Percentiles rank a stretch among this genome's conserved stretches.
These are phyloP conservation scores for Ceyx erithaca DNA, from an alignment of 2,797 vertebrate genomes.

Conservation along the genomic window DNA sequence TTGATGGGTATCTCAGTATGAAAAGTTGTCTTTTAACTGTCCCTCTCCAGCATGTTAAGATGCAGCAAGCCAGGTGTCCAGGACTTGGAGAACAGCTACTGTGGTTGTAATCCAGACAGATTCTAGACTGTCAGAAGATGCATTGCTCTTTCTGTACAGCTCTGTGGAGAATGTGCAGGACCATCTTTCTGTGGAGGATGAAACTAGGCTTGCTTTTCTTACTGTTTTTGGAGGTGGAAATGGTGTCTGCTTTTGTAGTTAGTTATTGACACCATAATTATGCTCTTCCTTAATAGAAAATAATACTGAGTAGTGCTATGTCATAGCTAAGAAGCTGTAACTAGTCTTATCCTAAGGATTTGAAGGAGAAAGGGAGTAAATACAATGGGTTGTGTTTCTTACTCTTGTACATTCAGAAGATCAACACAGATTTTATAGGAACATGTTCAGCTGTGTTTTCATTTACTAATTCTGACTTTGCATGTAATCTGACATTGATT, in stretches of 20 bases:
- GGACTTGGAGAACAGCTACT: not conserved
- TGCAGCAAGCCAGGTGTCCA: not conserved
- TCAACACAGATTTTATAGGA: not conserved
- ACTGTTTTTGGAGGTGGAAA: not conserved
- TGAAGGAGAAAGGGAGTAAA: not conserved
- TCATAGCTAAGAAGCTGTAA: not conserved
- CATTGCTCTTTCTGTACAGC: not conserved
- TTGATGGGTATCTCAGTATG: not conserved
- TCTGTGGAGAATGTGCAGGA: not conserved
- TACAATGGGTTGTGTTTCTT: not conserved
- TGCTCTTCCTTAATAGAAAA: not conserved
- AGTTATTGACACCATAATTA: slow-evolving; percentile 13
- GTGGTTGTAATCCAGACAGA: not conserved
- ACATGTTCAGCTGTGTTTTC: not conserved
- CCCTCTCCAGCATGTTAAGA: not conserved
- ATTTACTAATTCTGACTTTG: not conserved
- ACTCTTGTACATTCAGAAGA: not conserved
- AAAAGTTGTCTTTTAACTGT: not conserved
- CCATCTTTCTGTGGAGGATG: not conserved
- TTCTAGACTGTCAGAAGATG: not conserved
- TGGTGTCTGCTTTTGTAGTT: not conserved
- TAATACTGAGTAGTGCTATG: not conserved
- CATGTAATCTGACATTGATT: not conserved
- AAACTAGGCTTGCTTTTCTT: not conserved
- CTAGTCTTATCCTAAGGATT: not conserved